Evolutionary conservation across 2,888 invertebrate genomes (phyloP), one percentile per base, ranked within the genome.

Genomic region (Sarcophaga subvicina): DNA sequence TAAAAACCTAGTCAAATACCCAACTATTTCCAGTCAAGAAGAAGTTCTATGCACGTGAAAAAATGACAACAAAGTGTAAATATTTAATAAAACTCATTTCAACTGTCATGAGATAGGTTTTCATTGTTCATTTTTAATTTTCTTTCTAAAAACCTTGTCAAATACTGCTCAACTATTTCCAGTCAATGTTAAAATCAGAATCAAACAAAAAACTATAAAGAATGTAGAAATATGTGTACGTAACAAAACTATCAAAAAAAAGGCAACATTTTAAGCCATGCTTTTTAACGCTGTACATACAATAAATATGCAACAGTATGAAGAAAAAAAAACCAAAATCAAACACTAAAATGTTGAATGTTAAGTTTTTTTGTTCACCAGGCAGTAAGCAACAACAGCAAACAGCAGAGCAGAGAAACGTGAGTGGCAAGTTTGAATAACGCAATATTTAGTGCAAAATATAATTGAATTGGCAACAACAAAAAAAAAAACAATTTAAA

Each of bases 91-190:
- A 37, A 37, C 37, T 37, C 37, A 8, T 37, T 37, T 10, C 37
- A 37, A 10, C 10, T 10, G 37, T 37, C 37, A 37, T 37, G 37
- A 37, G 37, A 37, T 10, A 37, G 37, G 10, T 37, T 8, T 37
- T 37, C 37, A 37, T 37, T 37, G 37, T 37, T 37, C 10, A 37
- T 37, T 37, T 37, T 37, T 37, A 6, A 1, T 37, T 37, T 59
- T n/a, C 14, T 17, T 62, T 78, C 78, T 78, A 78, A 78, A 78
- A 78, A 70, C 78, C 78, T 78, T 78, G 62, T 59, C 59, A 59
- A 59, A 59, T 14, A 17, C n/a, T 17, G 6, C 27, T n/a, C 0
- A 70, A 62, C 14, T 62, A 80, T 66, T 80, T 59, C 20, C 25
- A 80, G 66, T 80, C 80, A 80, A 80, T 80, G 73, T 80, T 72